Evolutionary conservation across 2,797 vertebrate species (phyloP).

Genomic region (Poecilia wingei): DNA sequence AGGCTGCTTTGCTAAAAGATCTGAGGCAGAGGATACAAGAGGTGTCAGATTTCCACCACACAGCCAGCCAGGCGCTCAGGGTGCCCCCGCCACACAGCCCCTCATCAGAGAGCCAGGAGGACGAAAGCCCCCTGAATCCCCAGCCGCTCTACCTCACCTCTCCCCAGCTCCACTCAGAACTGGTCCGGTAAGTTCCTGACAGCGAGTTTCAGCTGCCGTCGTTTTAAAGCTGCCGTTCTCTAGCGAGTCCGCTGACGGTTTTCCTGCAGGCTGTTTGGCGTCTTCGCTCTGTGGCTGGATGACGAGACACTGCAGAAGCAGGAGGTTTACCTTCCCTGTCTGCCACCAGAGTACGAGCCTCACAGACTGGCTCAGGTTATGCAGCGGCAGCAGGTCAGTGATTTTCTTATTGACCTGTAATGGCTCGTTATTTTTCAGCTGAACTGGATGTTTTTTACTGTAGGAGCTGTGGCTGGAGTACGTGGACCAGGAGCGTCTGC

Average conservation of each 20-base stretch:
- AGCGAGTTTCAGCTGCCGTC: background rate
- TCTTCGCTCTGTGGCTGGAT: slow-evolving; percentile 93
- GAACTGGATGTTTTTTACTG: slow-evolving; percentile 7
- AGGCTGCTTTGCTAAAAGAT: slow-evolving; percentile 84
- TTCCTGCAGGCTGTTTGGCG: slow-evolving; percentile 88
- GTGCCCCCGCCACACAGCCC: slow-evolving; percentile 75
- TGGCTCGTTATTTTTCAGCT: background rate
- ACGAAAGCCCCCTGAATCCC: slow-evolving; percentile 58
- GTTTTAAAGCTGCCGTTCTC: background rate
- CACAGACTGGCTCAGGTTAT: slow-evolving; percentile 93
- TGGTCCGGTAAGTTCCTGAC: slow-evolving; percentile 85
- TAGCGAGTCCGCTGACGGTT: slow-evolving; percentile 4
- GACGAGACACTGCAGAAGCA: slow-evolving; percentile 94
- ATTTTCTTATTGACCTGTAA: background rate
- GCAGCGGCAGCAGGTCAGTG: slow-evolving; percentile 87
- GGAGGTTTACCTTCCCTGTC: slow-evolving; percentile 91
- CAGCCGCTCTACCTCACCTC: slow-evolving; percentile 83
- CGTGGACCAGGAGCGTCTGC: slow-evolving; percentile 90
- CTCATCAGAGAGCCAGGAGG: slow-evolving; percentile 70
- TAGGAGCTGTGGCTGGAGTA: slow-evolving; percentile 95
- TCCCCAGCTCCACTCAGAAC: slow-evolving; percentile 91
- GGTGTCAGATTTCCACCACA: slow-evolving; percentile 94
- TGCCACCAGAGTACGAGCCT: slow-evolving; percentile 92
- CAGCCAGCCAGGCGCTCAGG: slow-evolving; percentile 91
- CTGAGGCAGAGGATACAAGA: slow-evolving; percentile 89